These are phyloP conservation scores for Drosophila cracens DNA, from an alignment of 2,888 invertebrate genomes.

Conservation along the genomic window DNA sequence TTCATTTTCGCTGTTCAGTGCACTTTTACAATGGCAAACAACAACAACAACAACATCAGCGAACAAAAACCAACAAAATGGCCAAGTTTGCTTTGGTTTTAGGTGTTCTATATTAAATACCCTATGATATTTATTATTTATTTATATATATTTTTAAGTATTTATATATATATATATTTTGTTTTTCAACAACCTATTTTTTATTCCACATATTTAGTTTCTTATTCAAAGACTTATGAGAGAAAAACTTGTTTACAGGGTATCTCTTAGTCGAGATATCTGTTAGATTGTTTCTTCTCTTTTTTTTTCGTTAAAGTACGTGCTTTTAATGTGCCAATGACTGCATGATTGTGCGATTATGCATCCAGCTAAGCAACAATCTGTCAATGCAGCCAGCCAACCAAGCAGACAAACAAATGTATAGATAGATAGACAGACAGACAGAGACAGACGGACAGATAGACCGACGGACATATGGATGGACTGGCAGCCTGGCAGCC, in stretches of 20 bases:
- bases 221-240: neutral
- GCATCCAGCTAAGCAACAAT: slow-evolving; percentile 69
- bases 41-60: slow-evolving; percentile 1
- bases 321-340: slow-evolving; percentile 77
- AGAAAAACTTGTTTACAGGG: neutral
- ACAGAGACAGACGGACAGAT: slow-evolving; percentile 1
- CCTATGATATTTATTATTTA: neutral
- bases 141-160: neutral
- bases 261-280: neutral
- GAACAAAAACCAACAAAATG: slow-evolving; percentile 45
- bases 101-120: neutral
- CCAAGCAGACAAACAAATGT: slow-evolving; percentile 35
- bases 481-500: slow-evolving; percentile 49
- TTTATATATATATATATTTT: neutral
- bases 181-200: neutral
- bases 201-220: neutral
- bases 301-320: slow-evolving; percentile 35
- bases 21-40: slow-evolving; percentile 72
- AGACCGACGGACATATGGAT: slow-evolving; percentile 24
- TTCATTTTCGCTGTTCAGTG: slow-evolving; percentile 79
- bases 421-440: slow-evolving; percentile 9
- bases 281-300: neutral
- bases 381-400: slow-evolving; percentile 78
- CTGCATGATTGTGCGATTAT: slow-evolving; percentile 79
- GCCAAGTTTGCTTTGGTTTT: slow-evolving; percentile 39